Base-by-base conservation (phyloP, 2,888 invertebrate species). In the Cinara cedri region DNA sequence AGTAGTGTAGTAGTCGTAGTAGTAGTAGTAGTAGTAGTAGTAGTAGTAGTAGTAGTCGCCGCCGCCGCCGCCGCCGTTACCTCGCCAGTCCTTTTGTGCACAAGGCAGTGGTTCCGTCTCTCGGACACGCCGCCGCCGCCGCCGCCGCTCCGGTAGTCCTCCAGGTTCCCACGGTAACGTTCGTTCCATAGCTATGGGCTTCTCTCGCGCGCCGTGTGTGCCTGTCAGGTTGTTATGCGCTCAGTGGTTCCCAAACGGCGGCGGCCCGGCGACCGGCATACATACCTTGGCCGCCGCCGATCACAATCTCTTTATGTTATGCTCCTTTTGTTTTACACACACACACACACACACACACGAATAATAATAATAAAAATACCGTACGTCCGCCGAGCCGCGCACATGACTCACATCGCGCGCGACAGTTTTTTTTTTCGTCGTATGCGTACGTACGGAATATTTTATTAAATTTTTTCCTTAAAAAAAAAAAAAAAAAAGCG, bases 121-220 rank as follows among this genome's bases (percentile, higher is more conserved):
- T 78, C 78, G 78, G 78, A 78, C 70, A 78, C 78, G 78, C 68
- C 65, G 74, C 60, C 63, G 34, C 34, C 34, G 34, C 34, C 57
- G 71, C 54, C 72, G 57, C 70, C 70, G 66, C 78, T 78, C 57
- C 78, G 78, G 78, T 78, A 78, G 78, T 78, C 78, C 78, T 70
- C 70, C 78, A 78, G 78, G 78, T 78, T 78, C 78, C 78, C 78
- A 78, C 78, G 78, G 78, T 78, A 78, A 78, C 78, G 78, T 78
- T 78, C 78, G 78, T 78, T 78, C 78, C 78, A 78, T 78, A 78
- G 78, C 78, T 78, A 60, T 70, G 78, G 78, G 78, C 68, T 68
- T 76, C 76, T 66, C 76, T 68, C 66, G 66, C 66, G 55, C 46
- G 55, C 51, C 51, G 78, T 70, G 78, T 62, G 78, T 62, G 78